Percentiles rank a stretch among this genome's conserved stretches.
Conservation (phyloP, 2,113 vertebrate genomes). For the Pituophis catenifer region DNA sequence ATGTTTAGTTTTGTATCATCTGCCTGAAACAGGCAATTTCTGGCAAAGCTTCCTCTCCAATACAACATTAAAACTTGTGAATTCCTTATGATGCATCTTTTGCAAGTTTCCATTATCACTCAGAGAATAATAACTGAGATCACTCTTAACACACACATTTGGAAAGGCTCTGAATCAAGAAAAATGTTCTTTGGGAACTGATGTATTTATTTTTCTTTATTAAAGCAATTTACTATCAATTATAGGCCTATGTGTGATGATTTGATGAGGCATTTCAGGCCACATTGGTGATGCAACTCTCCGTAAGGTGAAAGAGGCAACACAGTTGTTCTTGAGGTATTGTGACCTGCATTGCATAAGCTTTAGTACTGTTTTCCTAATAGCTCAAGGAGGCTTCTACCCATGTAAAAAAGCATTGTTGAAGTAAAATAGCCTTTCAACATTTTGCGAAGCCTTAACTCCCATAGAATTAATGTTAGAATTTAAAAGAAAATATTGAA, state of each 20-base stretch:
- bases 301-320: not conserved
- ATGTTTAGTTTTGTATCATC: slow-evolving; percentile 78
- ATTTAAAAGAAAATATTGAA: not conserved
- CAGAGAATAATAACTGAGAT: slow-evolving; percentile 63
- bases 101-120: slow-evolving; percentile 67
- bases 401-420: not conserved
- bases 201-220: not conserved
- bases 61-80: slow-evolving; percentile 64
- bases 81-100: slow-evolving; percentile 63
- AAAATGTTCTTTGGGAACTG: not conserved
- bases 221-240: not conserved
- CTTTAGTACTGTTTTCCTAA: not conserved
- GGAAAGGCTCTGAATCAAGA: slow-evolving; percentile 11
- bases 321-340: not conserved
- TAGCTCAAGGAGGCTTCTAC: not conserved
- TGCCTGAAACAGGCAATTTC: slow-evolving; percentile 74
- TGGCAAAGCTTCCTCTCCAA: slow-evolving; percentile 67
- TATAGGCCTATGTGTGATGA: not conserved
- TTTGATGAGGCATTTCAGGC: not conserved
- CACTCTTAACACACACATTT: slow-evolving; percentile 50
- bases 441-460: not conserved
- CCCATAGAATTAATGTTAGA: not conserved
- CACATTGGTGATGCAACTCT: not conserved
- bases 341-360: not conserved
- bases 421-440: not conserved